phyloP scores from a whole-genome alignment of 2,888 invertebrate genomes.

The Isoperla grammatica region DNA sequence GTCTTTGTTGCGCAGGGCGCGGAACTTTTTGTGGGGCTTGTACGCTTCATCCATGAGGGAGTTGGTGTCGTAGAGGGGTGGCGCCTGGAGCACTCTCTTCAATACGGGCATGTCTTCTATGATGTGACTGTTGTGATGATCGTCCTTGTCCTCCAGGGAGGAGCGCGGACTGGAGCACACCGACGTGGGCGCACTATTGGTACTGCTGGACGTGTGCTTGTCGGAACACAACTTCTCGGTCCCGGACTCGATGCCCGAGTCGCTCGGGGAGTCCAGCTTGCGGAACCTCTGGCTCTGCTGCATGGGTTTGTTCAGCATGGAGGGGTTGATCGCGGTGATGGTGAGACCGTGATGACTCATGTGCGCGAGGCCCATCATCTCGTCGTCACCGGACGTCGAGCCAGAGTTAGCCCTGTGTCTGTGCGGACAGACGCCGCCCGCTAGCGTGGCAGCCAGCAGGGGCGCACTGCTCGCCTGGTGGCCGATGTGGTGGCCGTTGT shows the following conservation, averaged over 20 bases:
- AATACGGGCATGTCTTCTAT: slow-evolving; percentile 90
- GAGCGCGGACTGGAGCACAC: slow-evolving; percentile 84
- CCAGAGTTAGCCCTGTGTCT: slow-evolving; percentile 70
- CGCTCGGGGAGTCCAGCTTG: slow-evolving; percentile 85
- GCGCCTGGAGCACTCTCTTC: slow-evolving; percentile 87
- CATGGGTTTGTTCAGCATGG: slow-evolving; percentile 10
- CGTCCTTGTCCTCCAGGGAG: slow-evolving; percentile 62
- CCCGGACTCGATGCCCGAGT: slow-evolving; percentile 90
- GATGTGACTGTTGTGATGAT: slow-evolving; percentile 43
- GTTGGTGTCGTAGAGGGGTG: slow-evolving; percentile 84
- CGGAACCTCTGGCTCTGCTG: slow-evolving; percentile 46
- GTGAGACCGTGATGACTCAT: slow-evolving; percentile 69
- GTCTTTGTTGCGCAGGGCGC: slow-evolving; percentile 69
- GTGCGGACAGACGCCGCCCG: slow-evolving; percentile 63
- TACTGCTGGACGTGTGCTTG: slow-evolving; percentile 58
- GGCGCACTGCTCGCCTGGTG: slow-evolving; percentile 69
- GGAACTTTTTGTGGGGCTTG: slow-evolving; percentile 93
- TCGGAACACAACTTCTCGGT: slow-evolving; percentile 71
- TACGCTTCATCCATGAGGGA: slow-evolving; percentile 92
- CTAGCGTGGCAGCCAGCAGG: slow-evolving; percentile 65
- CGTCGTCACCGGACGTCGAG: slow-evolving; percentile 71
- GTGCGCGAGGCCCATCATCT: slow-evolving; percentile 58
- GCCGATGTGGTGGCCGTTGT: slow-evolving; percentile 39
- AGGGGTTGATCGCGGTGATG: slow-evolving; percentile 58
- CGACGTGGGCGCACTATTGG: slow-evolving; percentile 58